Base-by-base conservation (phyloP, 2,888 invertebrate genomes). In the Pardosa pseudoannulata region DNA sequence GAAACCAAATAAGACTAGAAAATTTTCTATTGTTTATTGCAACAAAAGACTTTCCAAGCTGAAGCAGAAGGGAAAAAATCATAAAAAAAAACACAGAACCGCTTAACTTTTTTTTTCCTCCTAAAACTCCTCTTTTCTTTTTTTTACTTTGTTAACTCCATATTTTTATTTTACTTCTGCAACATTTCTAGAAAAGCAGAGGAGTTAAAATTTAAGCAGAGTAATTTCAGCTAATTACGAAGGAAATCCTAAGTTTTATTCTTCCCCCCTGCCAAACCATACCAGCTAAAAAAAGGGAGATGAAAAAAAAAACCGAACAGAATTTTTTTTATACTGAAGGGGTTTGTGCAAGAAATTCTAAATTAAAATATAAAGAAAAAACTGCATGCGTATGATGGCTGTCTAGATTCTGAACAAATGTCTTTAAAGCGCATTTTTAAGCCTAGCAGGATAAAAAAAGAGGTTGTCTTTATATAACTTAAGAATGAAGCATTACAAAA, bases 161-260 rank as follows among this genome's bases (percentile, higher is more conserved):
- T 28, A 28, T 27, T 23, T 72, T 50, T 71, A 13, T 28, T 41
- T 50, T 16, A 28, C 29, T 46, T 50, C 27, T n/a, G 23, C 46
- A 29, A 6, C 64, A 36, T 64, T 74, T 62, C 16, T 62, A 64
- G 46, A 31, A 64, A 76, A 41, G n/a, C 62, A 71, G 27, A 36
- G 74, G 31, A 78, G 72, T 78, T 85, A 78, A 81, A 79, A 73
- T 85, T 82, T 73, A 78, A 78, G 78, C 67, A 79, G 72, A 78
- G 78, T 85, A 78, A 85, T 78, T 85, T 78, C 68, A 29, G 36
- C 78, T 78, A 85, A 85, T 85, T 85, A 85, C 83, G 23, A 32
- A 72, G 67, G 78, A 78, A 85, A 85, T 85, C 78, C 16, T 79
- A 73, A 50, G 68, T 72, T 56, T 72, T 78, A 50, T 78, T 67